Base-by-base conservation (phyloP, 2,797 vertebrate genomes). In the Myoxocephalus aenaeus region DNA sequence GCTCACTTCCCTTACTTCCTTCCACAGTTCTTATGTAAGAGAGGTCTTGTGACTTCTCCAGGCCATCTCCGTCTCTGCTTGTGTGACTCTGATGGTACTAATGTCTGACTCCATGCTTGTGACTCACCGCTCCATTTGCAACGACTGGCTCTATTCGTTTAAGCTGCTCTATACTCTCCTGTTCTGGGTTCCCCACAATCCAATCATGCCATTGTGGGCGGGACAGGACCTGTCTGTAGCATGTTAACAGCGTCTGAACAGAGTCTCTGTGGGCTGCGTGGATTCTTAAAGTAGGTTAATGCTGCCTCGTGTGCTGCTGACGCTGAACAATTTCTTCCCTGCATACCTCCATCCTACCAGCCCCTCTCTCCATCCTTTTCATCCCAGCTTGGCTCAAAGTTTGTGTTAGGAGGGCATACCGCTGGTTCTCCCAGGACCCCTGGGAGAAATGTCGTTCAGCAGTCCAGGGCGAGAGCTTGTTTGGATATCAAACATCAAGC, bases 401-500 rank as follows among this genome's bases (percentile, higher is more conserved):
- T 91, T 87, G 76, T 87, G 80, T 90, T 79, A 72, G 81, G 66
- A 84, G 86, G 82, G 86, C 90, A 90, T 85, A 86, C 88, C 86
- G 62, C 63, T 17, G 76, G 76, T 89, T 91, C 88, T 89, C 90
- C 69, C 65, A 80, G 87, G 87, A 85, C 87, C 87, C 78, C 80
- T 72, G 83, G 85, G 84, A 89, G 83, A 90, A 86, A 87, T 89
- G 86, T 77, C 71, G 65, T 84, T 87, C 80, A 61, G 87, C 86
- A 69, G 83, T 76, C 68, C 81, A 77, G 82, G 76, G 88, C 58
- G 42, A 85, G 80, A 71, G 82, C 86, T 92, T 94, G 93, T 95
- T 94, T 94, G 83, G 90, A 92, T 93, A 94, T 94, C 78, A 94
- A 93, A 93, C 90, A 88, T 93, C 87, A 88, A 90, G 90, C 82